A percentile compares a stretch with the other conserved stretches of the same genome.
Evolutionary conservation across 2,113 vertebrate species (phyloP).

Genomic region (Brachirus orientalis): DNA sequence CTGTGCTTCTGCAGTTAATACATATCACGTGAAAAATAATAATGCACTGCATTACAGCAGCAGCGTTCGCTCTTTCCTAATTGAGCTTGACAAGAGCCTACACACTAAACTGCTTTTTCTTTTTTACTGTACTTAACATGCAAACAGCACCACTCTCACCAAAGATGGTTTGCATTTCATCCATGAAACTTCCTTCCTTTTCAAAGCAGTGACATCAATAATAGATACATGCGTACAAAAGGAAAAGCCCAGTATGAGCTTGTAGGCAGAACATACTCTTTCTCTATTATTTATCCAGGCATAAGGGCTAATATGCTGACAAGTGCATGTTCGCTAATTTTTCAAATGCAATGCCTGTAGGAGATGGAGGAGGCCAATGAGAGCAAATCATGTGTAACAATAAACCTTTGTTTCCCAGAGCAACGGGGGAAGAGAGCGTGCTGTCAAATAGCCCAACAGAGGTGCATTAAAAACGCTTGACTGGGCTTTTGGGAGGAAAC

Average conservation of each 20-base stretch:
- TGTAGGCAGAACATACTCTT: conserved; percentile 48
- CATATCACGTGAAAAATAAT: background rate
- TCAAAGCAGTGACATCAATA: conserved; percentile 41
- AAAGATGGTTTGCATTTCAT: conserved; percentile 23
- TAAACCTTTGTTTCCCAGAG: conserved; percentile 68
- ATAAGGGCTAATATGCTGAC: conserved; percentile 47
- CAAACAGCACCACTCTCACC: conserved; percentile 33
- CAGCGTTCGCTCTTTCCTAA: conserved; percentile 7
- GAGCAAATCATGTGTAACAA: conserved; percentile 70
- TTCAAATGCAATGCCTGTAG: conserved; percentile 55
- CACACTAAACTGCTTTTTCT: conserved; percentile 8
- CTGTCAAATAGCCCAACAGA: conserved; percentile 54
- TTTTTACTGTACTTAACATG: conserved; percentile 28
- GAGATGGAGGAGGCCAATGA: conserved; percentile 59
- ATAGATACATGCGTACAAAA: conserved; percentile 31
- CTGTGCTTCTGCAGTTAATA: no score
- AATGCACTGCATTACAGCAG: no score
- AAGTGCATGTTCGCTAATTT: conserved; percentile 46
- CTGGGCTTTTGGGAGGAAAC: conserved; percentile 56
- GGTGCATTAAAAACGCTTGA: conserved; percentile 55
- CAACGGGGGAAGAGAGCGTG: conserved; percentile 28
- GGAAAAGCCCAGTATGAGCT: conserved; percentile 29
- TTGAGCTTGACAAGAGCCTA: conserved; percentile 23
- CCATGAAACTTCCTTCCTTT: conserved; percentile 25
- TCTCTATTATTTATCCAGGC: conserved; percentile 68